Base-by-base conservation (phyloP, 1,140 invertebrate species). In the Neodiprion fabricii region DNA sequence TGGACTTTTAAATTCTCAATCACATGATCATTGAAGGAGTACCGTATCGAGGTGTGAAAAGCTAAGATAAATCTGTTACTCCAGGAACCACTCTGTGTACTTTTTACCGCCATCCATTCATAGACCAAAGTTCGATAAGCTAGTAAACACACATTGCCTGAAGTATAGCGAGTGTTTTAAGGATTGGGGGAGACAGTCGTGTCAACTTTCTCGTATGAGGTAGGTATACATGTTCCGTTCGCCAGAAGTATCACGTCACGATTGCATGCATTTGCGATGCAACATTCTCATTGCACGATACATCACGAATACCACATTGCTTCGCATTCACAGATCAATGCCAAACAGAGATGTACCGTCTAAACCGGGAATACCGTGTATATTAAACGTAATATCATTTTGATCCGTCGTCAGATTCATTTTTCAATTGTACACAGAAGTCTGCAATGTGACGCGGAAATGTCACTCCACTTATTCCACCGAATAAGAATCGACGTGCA, bases 241-340 rank as follows among this genome's bases (percentile, higher is more conserved):
- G 53, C 53, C 53, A 61, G n/a, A 14, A 61, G 53, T 61, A 61
- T 61, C 53, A 61, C 53, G 53, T 61, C 53, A 61, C 53, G 53
- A 61, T 61, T 61, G 53, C 53, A 61, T 61, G 53, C 53, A 61
- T 12, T 61, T 61, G 11, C 53, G 53, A 61, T 61, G 53, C 53
- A 61, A 14, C 53, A 61, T 61, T 61, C 53, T 61, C 53, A 61
- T 12, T 61, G n/a, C n/a, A 12, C 9, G 11, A 61, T 61, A 61
- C 28, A 40, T 40, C 28, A 40, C 5, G 28, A 40, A 40, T 40
- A 40, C 28, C 28, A 40, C 28, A 61, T 61, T 61, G n/a, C 53
- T 61, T 17, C 53, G 53, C 53, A 61, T 61, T 61, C 53, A 12
- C 53, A 61, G 53, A 61, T 61, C 53, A 61, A 61, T 17, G n/a